These are phyloP conservation scores for Yponomeuta sedellus DNA, from an alignment of 2,888 invertebrate species.

Conservation along the genomic window DNA sequence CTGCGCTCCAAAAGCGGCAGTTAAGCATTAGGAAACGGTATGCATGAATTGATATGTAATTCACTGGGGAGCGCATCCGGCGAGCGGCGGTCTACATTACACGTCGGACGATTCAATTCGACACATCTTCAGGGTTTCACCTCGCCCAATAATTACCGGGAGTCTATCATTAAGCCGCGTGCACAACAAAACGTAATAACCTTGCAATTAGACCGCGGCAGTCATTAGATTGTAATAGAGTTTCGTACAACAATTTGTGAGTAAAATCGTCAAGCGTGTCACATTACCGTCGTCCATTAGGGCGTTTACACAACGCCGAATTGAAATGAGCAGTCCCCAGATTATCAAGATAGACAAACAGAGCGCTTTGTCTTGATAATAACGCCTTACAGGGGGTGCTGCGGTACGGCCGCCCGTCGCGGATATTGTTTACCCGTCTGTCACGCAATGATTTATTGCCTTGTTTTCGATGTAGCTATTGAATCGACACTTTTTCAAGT, in stretches of 20 bases:
- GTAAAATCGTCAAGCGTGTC: constrained; percentile 77
- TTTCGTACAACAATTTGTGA: constrained; percentile 75
- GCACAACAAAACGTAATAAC: constrained; percentile 73
- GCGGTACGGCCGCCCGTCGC: constrained; percentile 20
- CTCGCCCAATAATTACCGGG: constrained; percentile 69
- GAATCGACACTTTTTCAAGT: not conserved
- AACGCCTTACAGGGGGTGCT: constrained; percentile 58
- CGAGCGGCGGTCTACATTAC: constrained; percentile 44
- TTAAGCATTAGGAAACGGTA: constrained; percentile 5
- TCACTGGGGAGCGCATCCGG: constrained; percentile 41
- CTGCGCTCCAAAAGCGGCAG: not conserved
- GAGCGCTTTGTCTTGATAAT: constrained; percentile 70
- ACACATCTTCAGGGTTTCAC: constrained; percentile 74
- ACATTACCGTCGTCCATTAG: constrained; percentile 74
- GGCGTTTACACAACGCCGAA: constrained; percentile 75
- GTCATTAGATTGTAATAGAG: constrained; percentile 76
- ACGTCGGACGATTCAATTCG: constrained; percentile 61
- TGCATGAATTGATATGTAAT: constrained; percentile 38
- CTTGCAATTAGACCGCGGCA: constrained; percentile 70
- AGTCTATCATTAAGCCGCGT: constrained; percentile 52
- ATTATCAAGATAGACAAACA: constrained; percentile 74
- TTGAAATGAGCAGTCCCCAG: constrained; percentile 74
- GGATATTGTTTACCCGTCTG: constrained; percentile 28
- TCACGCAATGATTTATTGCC: constrained; percentile 25
- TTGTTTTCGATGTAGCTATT: not conserved